Evolutionary conservation across 2,113 vertebrate genomes (phyloP), one percentile per base, ranked within the genome.

Genomic region (Cromileptes altivelis): DNA sequence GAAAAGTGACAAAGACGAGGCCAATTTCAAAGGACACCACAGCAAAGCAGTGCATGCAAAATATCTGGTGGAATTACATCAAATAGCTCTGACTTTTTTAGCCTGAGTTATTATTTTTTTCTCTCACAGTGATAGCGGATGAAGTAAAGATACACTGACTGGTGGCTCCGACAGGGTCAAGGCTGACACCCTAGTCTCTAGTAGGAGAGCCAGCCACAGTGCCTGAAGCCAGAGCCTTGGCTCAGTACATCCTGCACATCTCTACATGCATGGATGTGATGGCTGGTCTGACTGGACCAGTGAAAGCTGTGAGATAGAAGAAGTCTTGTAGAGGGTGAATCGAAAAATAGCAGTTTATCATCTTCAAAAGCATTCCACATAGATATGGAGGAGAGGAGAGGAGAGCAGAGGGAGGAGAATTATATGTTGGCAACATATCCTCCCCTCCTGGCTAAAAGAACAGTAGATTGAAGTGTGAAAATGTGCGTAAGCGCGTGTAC

Each of bases 281-380:
- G 81, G 75, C 69, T 73, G 57, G 56, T 80, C 58, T 80, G 60
- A 67, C 70, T 40, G 49, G 74, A 72, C 75, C 65, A 63, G 50
- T 75, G 40, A 73, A 81, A 85, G 62, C 70, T 82, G 75, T 23
- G n/a, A 70, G 61, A 86, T 55, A 57, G 52, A 19, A 52, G 1
- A 83, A 69, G 18, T 75, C 49, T 70, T 67, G 47, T 65, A 75
- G 77, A 85, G 60, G 65, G 75, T 63, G 86, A 78, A 63, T n/a
- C 12, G 23, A 81, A 81, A 85, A 88, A 74, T 56, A 75, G 61
- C 57, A 82, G 53, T 89, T 88, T 81, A 89, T 90, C 80, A 71
- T 87, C 75, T 86, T 89, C 78, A 90, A 86, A 91, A 65, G 72
- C 60, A 75, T 87, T 85, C 79, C 68, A 60, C 72, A 60, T 60